phyloP scores from a whole-genome alignment of 2,113 vertebrate genomes.

The Pedionomus torquatus region DNA sequence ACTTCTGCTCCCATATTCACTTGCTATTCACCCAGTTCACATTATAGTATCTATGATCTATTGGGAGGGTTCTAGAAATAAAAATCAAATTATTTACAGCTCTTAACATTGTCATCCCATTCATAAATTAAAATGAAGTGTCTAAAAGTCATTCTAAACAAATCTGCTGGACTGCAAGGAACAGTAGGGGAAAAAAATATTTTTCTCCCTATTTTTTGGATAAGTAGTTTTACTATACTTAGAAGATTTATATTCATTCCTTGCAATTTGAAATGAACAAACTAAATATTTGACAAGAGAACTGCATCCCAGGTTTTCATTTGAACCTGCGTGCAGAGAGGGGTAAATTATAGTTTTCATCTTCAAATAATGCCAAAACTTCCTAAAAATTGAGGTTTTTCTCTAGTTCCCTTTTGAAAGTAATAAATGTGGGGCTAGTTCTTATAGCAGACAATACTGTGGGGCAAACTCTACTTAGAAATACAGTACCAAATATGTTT shows the following conservation, averaged over 20 bases:
- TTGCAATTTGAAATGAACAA: not conserved
- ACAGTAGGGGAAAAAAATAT: not conserved
- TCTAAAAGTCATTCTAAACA: conserved; percentile 15
- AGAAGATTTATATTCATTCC: not conserved
- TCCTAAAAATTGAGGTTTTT: not conserved
- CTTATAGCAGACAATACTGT: not conserved
- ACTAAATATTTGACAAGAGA: not conserved
- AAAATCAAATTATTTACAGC: not conserved
- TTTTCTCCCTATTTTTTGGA: not conserved
- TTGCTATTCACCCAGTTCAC: not conserved
- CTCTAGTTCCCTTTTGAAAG: not conserved
- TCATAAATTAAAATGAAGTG: not conserved
- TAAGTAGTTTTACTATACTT: not conserved
- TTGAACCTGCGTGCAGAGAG: not conserved
- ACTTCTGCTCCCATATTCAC: not conserved
- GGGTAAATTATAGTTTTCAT: not conserved
- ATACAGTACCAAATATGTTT: not conserved
- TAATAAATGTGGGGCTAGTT: not conserved
- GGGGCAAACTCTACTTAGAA: not conserved
- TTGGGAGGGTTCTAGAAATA: conserved; percentile 1
- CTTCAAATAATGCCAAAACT: not conserved
- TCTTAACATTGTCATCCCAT: not conserved
- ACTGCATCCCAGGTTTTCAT: not conserved
- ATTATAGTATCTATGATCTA: not conserved
- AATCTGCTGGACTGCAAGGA: not conserved